Base-by-base conservation (phyloP, 2,113 vertebrate species). In the Urocitellus parryii region DNA sequence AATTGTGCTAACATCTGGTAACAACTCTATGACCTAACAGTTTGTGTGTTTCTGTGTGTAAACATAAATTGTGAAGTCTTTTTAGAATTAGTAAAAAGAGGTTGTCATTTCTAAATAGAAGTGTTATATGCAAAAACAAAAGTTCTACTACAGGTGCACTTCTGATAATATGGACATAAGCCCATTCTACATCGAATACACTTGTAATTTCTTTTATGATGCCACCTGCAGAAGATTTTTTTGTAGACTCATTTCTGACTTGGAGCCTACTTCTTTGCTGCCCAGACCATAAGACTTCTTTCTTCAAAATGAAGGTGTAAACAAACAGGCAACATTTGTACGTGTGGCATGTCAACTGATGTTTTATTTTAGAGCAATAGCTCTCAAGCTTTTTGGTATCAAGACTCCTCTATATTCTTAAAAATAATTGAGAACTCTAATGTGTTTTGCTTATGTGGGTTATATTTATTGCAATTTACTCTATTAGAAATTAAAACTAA, bases 401-500 rank as follows among this genome's bases (percentile, higher is more conserved):
- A 12, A 14, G 29, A 39, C 13, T 88, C 58, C 2, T 56, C 42
- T 67, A 51, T n/a, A 67, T 16, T 81, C 63, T 78, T 82, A 63
- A 78, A 86, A 85, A 72, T 70, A n/a, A 77, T 48, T 68, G 37
- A 95, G 63, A 85, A 76, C 5, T 4, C 18, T 20, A 29, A 2
- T 76, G 56, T 73, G 32, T 61, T 93, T 70, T 70, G 22, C 12
- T 93, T 42, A 61, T 78, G 13, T 82, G 8, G 22, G 20, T 56
- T 79, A 76, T 65, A 65, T 63, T 8, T 88, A 63, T 95, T 93
- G 27, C 4, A 92, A 42, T 53, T 92, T 93, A 87, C 18, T 51
- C 1, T 77, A 78, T 82, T 88, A 67, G 45, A 94, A 92, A 88
- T 82, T 96, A 83, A 93, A 93, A 87, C 10, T 77, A 70, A 82